Evolutionary conservation across 2,797 vertebrate species (phyloP), one percentile per base, ranked within the genome.

Genomic region (Chiloscyllium punctatum): DNA sequence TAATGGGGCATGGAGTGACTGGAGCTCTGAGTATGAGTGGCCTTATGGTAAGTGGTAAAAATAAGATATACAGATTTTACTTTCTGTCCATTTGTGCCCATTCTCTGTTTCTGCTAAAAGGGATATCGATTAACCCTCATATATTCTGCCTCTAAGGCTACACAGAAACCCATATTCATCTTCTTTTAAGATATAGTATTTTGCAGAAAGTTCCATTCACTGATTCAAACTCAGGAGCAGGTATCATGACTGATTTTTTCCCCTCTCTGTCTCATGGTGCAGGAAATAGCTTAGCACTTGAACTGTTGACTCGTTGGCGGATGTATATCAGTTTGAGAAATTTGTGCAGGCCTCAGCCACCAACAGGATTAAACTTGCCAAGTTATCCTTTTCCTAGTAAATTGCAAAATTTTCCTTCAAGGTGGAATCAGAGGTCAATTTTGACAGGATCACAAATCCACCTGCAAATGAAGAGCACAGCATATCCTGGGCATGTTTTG

Each of bases 1-100:
- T 48, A 2, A 33, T 0, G 25, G 96, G 57, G 74, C 30, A 27
- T 98, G 97, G 98, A 98, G 98, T 0, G 97, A 97, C 7, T 98
- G 98, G 98, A 97, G 98, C 68, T 92, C 87, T 42, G 94, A 92
- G 18, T n/a, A 37, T 95, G 92, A 68, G 18, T 97, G 97, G 97
- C 18, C 8, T 33, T 96, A n/a, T 84, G 42, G 98, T 97, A 96
- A 96, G 97, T 97, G 27, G 48, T 9, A 0, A 53, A 87, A 21
- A 25, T 69, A n/a, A 84, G 77, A 42, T 7, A 18, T 72, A 30
- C 51, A 57, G 23, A 66, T 66, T n/a, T 68, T 6, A 25, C 15
- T 48, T 33, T 33, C 13, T 18, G 53, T 8, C 13, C 37, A 84
- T 18, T 33, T 33, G 13, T 33, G 62, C 90, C n/a, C n/a, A 53